A percentile compares a stretch with the other conserved stretches of the same genome.
phyloP scores from a whole-genome alignment of 1,140 invertebrate species.

The Drosophila ohnishii region DNA sequence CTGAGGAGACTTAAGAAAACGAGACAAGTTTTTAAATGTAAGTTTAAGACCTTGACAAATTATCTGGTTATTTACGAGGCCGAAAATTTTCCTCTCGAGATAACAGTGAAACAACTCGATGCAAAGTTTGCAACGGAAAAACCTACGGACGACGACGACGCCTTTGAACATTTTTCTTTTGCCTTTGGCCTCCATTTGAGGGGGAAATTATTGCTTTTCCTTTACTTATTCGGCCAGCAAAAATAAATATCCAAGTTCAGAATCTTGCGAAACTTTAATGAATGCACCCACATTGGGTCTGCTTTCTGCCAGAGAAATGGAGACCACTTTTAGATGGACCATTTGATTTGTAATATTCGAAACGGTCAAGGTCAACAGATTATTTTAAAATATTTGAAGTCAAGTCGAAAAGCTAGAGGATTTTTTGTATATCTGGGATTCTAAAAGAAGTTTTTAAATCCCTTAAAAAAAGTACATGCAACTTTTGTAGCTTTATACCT shows the following conservation, averaged over 20 bases:
- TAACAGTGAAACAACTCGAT: conserved; percentile 34
- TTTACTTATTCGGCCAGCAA: conserved; percentile 13
- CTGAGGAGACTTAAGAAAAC: conserved; percentile 4
- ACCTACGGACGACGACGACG: conserved; percentile 2
- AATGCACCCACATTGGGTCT: conserved; percentile 25
- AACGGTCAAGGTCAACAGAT: background rate
- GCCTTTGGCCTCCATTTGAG: conserved; percentile 23
- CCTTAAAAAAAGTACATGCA: too few relatives aligned
- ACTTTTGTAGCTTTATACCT: too few relatives aligned
- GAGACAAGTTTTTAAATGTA: conserved; percentile 30
- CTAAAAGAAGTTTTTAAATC: too few relatives aligned
- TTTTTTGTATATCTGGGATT: background rate
- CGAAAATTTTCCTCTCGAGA: conserved; percentile 25
- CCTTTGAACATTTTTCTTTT: conserved; percentile 33
- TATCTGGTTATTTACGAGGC: conserved; percentile 46
- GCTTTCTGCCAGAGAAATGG: conserved; percentile 7
- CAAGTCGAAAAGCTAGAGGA: background rate
- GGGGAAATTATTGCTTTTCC: conserved; percentile 35
- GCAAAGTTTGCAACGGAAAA: conserved; percentile 31
- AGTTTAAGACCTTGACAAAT: conserved; percentile 45
- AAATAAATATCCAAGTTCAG: conserved; percentile 39
- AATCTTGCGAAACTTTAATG: conserved; percentile 27
- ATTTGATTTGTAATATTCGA: background rate
- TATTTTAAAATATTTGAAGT: background rate
- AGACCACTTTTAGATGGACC: background rate